These are phyloP conservation scores for Trilocha varians DNA, from an alignment of 2,888 invertebrate species.

Conservation along the genomic window DNA sequence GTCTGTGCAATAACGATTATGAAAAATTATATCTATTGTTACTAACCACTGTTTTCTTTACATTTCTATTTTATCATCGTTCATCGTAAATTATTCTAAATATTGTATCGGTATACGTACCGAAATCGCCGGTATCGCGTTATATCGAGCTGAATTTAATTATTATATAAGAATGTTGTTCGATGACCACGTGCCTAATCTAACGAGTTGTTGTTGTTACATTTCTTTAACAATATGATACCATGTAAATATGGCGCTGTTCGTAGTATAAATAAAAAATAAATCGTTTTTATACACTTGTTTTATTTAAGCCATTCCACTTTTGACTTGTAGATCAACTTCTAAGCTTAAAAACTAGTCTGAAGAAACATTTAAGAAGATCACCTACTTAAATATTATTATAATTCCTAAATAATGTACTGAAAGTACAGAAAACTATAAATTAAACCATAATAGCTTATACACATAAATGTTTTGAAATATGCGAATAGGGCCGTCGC, in stretches of 20 bases:
- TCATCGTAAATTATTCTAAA: not conserved
- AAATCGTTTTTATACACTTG: slow-evolving; percentile 59
- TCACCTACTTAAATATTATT: no score
- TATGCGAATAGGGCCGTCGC: no score
- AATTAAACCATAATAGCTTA: no score
- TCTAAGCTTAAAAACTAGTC: not conserved
- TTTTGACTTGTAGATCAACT: no score
- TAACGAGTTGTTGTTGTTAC: slow-evolving; percentile 65
- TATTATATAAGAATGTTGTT: slow-evolving; percentile 44
- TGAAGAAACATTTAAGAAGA: no score
- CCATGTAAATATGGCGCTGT: slow-evolving; percentile 72
- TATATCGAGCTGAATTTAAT: slow-evolving; percentile 30
- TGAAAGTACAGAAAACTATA: no score
- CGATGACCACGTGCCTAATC: slow-evolving; percentile 64
- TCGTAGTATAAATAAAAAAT: slow-evolving; percentile 69
- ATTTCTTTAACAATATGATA: slow-evolving; percentile 72
- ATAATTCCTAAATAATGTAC: no score
- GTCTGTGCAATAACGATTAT: no score
- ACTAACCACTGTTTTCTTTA: not conserved
- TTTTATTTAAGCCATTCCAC: slow-evolving; percentile 37
- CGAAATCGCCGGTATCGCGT: slow-evolving; percentile 3
- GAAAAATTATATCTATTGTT: no score
- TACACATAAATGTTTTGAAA: no score
- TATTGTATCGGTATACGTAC: not conserved
- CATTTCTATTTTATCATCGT: not conserved